A percentile compares a stretch with the other conserved stretches of the same genome.
phyloP scores from a whole-genome alignment of 1,140 invertebrate species.

The Neuroterus valhalla region DNA sequence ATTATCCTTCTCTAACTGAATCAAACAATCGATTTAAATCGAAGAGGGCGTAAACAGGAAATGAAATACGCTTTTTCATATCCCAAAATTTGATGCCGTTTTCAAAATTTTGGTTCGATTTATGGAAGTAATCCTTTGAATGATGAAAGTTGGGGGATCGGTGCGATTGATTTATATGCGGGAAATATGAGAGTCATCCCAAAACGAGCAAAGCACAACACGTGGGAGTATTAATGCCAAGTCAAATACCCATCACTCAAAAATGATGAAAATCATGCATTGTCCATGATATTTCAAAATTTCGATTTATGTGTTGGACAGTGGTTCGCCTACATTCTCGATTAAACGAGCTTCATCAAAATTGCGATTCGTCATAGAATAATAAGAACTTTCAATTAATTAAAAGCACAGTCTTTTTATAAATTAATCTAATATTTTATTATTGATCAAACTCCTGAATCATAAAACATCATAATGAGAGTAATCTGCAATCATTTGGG shows the following conservation, averaged over 20 bases:
- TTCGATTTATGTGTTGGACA: conserved; percentile 4
- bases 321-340: conserved; percentile 2
- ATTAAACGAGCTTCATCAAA: background rate
- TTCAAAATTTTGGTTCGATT: too few species aligned
- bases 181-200: too few species aligned
- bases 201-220: background rate
- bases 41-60: too few species aligned
- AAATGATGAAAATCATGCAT: conserved; percentile 23
- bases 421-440: background rate
- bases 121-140: too few species aligned
- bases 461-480: background rate
- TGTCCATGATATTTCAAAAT: background rate
- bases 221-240: background rate
- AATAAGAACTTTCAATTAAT: conserved; percentile 5
- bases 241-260: background rate
- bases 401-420: background rate
- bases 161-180: too few species aligned
- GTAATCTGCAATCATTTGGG: conserved; percentile 9
- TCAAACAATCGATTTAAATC: too few species aligned
- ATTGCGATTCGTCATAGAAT: conserved; percentile 12
- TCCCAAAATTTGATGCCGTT: too few species aligned
- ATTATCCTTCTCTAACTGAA: too few species aligned
- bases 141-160: too few species aligned
- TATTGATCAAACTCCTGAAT: background rate
- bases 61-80: too few species aligned